A percentile compares a stretch with the other conserved stretches of the same genome.
Evolutionary conservation across 2,888 invertebrate genomes (phyloP).

Genomic region (Caenorhabditis wallacei): DNA sequence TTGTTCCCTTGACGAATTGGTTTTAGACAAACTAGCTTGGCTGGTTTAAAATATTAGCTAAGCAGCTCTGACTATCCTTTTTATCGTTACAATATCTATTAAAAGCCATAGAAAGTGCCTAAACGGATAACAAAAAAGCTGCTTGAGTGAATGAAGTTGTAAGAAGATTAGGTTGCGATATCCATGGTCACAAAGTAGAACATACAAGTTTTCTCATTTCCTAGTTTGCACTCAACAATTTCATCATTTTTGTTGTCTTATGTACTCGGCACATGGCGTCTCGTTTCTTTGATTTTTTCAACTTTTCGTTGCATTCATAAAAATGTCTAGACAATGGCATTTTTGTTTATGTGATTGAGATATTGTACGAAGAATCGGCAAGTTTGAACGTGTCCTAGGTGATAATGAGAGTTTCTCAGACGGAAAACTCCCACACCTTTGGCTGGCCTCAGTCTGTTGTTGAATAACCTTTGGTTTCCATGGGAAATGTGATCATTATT

Average conservation of each 20-base stretch:
- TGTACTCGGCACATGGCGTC: conserved; percentile 19
- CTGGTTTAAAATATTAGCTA: too few relatives aligned
- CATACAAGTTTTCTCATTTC: too few relatives aligned
- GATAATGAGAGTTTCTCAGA: conserved; percentile 27
- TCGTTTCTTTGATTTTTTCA: not conserved
- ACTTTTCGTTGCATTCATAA: conserved; percentile 19
- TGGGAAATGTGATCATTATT: not conserved
- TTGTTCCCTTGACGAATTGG: not conserved
- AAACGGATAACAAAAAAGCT: too few relatives aligned
- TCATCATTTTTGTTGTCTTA: not conserved
- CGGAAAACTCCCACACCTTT: conserved; percentile 8
- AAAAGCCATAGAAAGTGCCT: too few relatives aligned
- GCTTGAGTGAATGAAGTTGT: too few relatives aligned
- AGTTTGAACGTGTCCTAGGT: conserved; percentile 12
- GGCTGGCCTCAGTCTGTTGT: not conserved
- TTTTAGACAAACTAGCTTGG: not conserved
- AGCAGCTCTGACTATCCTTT: too few relatives aligned
- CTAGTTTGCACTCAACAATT: not conserved
- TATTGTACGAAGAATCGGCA: conserved; percentile 5
- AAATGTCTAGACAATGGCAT: conserved; percentile 40
- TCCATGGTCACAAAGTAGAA: too few relatives aligned
- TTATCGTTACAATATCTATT: too few relatives aligned
- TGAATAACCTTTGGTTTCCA: not conserved
- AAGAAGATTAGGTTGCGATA: too few relatives aligned
- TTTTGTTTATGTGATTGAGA: conserved; percentile 16